These are phyloP conservation scores for Catocala fraxini DNA, from an alignment of 2,888 invertebrate genomes.

Conservation along the genomic window DNA sequence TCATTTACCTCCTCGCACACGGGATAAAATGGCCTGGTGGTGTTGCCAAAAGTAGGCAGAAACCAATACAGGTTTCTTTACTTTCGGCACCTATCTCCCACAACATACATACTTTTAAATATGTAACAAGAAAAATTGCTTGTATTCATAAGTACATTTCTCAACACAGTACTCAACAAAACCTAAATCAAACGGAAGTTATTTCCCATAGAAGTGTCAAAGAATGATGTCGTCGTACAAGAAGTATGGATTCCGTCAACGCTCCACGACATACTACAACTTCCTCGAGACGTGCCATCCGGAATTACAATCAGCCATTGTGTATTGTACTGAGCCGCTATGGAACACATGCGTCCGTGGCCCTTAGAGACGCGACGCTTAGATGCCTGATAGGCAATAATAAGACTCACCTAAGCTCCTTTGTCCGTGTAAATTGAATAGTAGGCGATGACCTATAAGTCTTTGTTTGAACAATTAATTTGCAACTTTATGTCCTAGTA, in stretches of 20 bases:
- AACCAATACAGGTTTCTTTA: too few relatives aligned
- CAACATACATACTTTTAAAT: too few relatives aligned
- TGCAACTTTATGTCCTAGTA: too few relatives aligned
- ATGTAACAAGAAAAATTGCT: too few relatives aligned
- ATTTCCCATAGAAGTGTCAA: conserved; percentile 36
- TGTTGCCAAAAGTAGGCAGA: too few relatives aligned
- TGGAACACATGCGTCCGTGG: conserved; percentile 52
- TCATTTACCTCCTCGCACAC: too few relatives aligned
- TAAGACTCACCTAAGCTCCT: too few relatives aligned
- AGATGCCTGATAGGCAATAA: conserved; percentile 37
- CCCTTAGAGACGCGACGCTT: conserved; percentile 38
- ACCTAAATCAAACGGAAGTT: conserved; percentile 36
- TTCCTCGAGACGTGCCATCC: conserved; percentile 67
- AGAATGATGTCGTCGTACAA: conserved; percentile 32
- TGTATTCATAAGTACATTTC: conserved; percentile 9
- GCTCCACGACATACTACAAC: conserved; percentile 66
- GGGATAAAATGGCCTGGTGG: too few relatives aligned
- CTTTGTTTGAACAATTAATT: too few relatives aligned
- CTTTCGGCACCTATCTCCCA: too few relatives aligned
- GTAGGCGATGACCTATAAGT: too few relatives aligned
- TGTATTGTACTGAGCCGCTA: conserved; percentile 48
- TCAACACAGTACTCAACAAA: conserved; percentile 18
- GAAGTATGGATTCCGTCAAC: conserved; percentile 42
- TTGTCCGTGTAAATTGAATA: too few relatives aligned
- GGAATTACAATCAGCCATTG: conserved; percentile 78